These are phyloP conservation scores for Macrotis lagotis DNA, from an alignment of 2,113 vertebrate genomes.

Conservation along the genomic window DNA sequence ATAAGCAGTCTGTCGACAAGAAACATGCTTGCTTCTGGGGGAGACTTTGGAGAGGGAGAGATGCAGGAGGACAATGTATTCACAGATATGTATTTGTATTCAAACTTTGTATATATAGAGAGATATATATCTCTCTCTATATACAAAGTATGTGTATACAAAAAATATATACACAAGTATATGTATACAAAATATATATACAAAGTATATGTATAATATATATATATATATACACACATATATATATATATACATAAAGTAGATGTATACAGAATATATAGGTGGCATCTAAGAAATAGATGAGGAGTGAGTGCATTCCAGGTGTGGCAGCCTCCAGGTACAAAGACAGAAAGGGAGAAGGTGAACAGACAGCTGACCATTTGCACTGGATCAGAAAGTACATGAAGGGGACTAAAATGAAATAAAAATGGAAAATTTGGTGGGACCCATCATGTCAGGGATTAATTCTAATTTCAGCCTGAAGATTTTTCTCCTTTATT, in stretches of 20 bases:
- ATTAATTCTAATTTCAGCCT: neutral
- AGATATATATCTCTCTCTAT: too few relatives aligned
- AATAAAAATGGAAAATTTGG: neutral
- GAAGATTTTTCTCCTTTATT: neutral
- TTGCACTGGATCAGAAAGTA: neutral
- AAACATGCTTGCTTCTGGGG: neutral
- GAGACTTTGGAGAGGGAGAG: neutral
- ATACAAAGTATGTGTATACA: too few relatives aligned
- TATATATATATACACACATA: too few relatives aligned
- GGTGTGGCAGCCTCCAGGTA: neutral
- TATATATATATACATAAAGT: too few relatives aligned
- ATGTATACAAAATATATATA: too few relatives aligned
- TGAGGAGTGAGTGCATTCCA: neutral
- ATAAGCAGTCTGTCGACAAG: neutral
- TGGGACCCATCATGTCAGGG: neutral
- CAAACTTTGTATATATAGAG: too few relatives aligned
- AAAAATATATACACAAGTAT: neutral
- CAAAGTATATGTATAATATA: too few relatives aligned
- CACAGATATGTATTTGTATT: neutral
- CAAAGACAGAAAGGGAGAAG: neutral
- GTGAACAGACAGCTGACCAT: neutral
- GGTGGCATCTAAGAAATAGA: neutral
- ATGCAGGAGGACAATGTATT: neutral
- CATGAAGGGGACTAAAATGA: neutral
- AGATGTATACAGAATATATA: neutral